Base-by-base conservation (phyloP, 2,797 vertebrate genomes). In the Cygnus olor region DNA sequence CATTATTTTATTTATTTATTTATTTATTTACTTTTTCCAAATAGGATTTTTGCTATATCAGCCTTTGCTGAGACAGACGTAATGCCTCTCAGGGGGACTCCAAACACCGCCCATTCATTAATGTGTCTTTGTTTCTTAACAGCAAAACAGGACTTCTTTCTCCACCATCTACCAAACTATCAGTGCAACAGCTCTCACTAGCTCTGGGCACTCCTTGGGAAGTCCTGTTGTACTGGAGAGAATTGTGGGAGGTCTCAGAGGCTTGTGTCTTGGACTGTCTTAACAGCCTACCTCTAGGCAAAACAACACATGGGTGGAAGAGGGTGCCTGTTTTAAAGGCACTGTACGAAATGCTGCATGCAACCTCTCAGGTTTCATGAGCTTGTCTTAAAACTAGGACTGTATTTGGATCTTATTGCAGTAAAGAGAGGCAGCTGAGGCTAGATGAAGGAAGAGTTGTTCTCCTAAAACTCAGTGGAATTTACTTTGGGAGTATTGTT, bases 111-210 rank as follows among this genome's bases (percentile, higher is more conserved):
- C 4, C 11, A 17, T 5, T 16, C 13, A 58, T 54, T 42, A 4
- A 20, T 22, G 8, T 57, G 15, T 64, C 30, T 56, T 44, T 56
- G 53, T 1, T 13, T 77, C 49, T 58, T 47, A 82, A 45, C 87
- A 98, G 98, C 92, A 91, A 92, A 98, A 97, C 64, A 20, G 9
- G 2, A 11, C 80, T 90, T 45, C 51, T 78, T 76, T 42, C 38
- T 11, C n/a, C 32, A 8, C 6, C 97, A 94, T n/a, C 93, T 98
- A 85, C 95, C 98, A 84, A 98, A 28, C 96, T 98, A 40, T 95
- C 98, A 21, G 95, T 93, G 98, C 98, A 88, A 98, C 94, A 5
- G 97, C 97, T 2, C 94, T 98, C 73, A 95, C 97, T 40, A 98
- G 98, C 68, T 97, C 28, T 1, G 1, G 18, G 97, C 93, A 98